Evolutionary conservation across 2,113 vertebrate genomes (phyloP).

Genomic region (Daphoenositta chrysoptera): DNA sequence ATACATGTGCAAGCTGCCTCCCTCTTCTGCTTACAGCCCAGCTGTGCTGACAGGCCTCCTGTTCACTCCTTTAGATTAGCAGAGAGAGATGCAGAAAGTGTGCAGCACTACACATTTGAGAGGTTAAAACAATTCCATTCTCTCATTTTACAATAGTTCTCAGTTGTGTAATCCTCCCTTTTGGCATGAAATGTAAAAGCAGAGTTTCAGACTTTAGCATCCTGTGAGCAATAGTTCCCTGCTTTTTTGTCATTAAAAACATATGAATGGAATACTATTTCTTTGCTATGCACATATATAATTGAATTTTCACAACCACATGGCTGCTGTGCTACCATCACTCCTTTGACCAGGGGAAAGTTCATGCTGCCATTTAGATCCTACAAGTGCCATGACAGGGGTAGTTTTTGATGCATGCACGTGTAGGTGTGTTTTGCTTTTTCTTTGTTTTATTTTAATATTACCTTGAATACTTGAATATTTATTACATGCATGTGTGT

Average conservation of each 20-base stretch:
- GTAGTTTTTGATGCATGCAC: background rate
- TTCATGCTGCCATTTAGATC: background rate
- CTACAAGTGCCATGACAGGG: background rate
- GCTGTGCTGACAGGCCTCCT: conserved; percentile 18
- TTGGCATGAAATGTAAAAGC: background rate
- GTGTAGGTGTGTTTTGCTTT: background rate
- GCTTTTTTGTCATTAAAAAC: background rate
- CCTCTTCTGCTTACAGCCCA: background rate
- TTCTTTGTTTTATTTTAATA: background rate
- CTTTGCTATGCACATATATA: background rate
- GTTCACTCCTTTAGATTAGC: background rate
- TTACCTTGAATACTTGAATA: background rate
- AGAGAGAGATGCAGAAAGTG: background rate
- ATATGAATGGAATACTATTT: background rate
- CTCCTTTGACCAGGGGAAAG: background rate
- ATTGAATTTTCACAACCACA: background rate
- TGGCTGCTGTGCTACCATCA: background rate
- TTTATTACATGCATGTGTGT: background rate
- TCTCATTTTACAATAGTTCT: background rate
- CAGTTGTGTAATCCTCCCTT: background rate
- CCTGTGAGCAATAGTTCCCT: background rate
- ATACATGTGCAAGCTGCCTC: background rate
- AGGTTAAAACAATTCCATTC: background rate
- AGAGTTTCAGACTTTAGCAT: background rate
- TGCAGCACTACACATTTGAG: background rate